Conservation (phyloP, 2,113 vertebrate genomes). For the Pycnonotus jocosus region DNA sequence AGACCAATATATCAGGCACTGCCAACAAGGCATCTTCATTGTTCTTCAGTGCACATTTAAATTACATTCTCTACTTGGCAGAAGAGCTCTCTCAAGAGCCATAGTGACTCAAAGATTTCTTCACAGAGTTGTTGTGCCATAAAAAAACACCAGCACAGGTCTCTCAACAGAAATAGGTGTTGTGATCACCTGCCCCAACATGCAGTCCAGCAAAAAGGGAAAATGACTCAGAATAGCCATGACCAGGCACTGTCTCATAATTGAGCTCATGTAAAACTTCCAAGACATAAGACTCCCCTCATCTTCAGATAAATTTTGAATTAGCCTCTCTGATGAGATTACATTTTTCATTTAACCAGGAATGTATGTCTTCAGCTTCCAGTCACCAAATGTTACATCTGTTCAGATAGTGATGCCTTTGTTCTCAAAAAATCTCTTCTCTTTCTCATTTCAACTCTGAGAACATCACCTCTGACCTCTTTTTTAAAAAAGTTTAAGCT, state of each 20-base stretch:
- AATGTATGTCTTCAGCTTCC: not conserved
- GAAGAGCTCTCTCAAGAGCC: not conserved
- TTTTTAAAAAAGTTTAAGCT: not conserved
- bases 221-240: not conserved
- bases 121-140: not conserved
- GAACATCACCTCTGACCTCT: not conserved
- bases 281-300: not conserved
- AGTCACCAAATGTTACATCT: not conserved
- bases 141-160: not conserved
- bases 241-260: not conserved
- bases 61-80: not conserved
- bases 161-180: not conserved
- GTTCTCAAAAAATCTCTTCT: not conserved
- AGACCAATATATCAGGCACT: not conserved
- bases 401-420: not conserved
- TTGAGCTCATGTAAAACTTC: not conserved
- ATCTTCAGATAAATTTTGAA: not conserved
- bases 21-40: conserved; percentile 20
- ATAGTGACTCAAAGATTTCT: not conserved
- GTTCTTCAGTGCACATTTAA: not conserved
- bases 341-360: not conserved
- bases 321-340: not conserved
- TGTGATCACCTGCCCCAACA: not conserved
- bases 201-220: not conserved
- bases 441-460: not conserved